Evolutionary conservation across 2,113 vertebrate genomes (phyloP).

Genomic region (Hassar affinis): DNA sequence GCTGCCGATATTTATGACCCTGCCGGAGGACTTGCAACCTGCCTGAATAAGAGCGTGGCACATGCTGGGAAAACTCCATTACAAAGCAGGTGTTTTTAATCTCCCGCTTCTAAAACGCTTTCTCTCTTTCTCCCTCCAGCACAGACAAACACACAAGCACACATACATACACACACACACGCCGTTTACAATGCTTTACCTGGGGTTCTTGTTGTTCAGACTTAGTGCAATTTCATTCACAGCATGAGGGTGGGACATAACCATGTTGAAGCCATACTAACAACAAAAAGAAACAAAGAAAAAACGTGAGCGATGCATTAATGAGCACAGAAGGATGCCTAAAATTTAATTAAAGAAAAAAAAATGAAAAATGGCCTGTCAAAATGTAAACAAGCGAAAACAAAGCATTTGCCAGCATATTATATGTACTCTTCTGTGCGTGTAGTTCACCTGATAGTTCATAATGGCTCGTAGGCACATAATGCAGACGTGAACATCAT

Average conservation of each 20-base stretch:
- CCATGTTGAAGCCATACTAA: slow-evolving; percentile 97
- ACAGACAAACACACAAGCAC: neutral
- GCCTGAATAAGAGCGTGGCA: slow-evolving; percentile 29
- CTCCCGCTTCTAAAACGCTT: neutral
- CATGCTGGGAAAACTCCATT: slow-evolving; percentile 41
- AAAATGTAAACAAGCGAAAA: slow-evolving; percentile 20
- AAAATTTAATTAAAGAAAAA: slow-evolving; percentile 39
- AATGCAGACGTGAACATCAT: slow-evolving; percentile 95
- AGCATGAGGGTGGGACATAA: slow-evolving; percentile 95
- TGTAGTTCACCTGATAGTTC: slow-evolving; percentile 90
- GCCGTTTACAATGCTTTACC: slow-evolving; percentile 69
- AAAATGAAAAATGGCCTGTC: slow-evolving; percentile 40
- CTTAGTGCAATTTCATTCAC: slow-evolving; percentile 98
- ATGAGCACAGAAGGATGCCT: slow-evolving; percentile 36
- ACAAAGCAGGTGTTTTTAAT: slow-evolving; percentile 15
- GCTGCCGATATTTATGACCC: slow-evolving; percentile 40
- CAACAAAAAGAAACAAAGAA: slow-evolving; percentile 47
- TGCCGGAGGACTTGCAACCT: slow-evolving; percentile 33
- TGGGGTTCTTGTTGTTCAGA: slow-evolving; percentile 95
- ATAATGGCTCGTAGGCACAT: slow-evolving; percentile 95
- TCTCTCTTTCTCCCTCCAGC: slow-evolving; percentile 2
- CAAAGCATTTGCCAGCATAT: slow-evolving; percentile 38
- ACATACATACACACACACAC: neutral
- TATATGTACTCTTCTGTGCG: neutral
- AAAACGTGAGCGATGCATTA: slow-evolving; percentile 35